These are phyloP conservation scores for Smittia aterrima DNA, from an alignment of 2,888 invertebrate species.

Conservation along the genomic window DNA sequence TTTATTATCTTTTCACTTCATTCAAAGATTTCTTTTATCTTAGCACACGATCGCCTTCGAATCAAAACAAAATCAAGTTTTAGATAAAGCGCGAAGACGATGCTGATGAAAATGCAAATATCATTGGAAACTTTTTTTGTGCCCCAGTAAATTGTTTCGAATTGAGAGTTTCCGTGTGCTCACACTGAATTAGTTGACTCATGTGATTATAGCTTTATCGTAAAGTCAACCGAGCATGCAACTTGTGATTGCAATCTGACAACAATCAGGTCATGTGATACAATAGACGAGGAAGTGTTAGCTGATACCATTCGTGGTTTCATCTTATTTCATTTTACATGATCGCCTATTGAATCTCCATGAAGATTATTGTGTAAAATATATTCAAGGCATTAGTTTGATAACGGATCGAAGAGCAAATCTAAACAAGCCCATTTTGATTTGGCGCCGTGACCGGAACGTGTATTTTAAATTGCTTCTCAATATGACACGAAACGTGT, in stretches of 20 bases:
- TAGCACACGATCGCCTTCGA: not conserved
- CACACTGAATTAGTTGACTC: not conserved
- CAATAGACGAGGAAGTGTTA: not conserved
- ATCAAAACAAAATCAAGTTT: not conserved
- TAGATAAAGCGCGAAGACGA: not conserved
- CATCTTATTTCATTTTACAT: no score
- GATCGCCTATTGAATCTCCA: no score
- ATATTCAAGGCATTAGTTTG: no score
- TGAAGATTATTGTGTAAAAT: no score
- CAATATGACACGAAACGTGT: no score
- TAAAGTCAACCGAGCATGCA: not conserved
- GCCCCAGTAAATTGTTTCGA: not conserved
- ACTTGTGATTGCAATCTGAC: not conserved
- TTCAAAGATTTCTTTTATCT: not conserved
- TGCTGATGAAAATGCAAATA: not conserved
- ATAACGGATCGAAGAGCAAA: no score
- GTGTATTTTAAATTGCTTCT: no score
- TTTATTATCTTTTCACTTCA: not conserved
- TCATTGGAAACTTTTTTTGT: not conserved
- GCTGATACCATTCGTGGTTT: no score
- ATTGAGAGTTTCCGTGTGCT: conserved; percentile 19
- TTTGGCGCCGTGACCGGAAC: no score
- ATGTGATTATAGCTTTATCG: not conserved
- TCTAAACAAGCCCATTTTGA: no score
- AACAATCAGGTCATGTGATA: not conserved